These are phyloP conservation scores for Acromyrmex heyeri DNA, from an alignment of 1,140 invertebrate genomes.

Conservation along the genomic window DNA sequence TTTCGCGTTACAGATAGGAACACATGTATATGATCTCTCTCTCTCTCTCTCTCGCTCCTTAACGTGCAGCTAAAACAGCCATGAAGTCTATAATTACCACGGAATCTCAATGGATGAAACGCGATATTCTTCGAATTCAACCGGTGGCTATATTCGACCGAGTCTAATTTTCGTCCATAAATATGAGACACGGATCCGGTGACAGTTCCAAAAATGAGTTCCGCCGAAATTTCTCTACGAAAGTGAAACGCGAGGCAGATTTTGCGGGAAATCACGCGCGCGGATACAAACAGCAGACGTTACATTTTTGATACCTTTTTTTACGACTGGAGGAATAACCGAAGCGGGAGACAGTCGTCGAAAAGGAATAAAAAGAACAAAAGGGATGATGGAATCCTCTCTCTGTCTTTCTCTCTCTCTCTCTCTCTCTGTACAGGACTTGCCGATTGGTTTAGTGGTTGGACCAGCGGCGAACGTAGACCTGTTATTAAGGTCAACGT, in stretches of 20 bases:
- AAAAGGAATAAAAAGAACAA: constrained; percentile 42
- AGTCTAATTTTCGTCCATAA: constrained; percentile 50
- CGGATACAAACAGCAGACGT: neutral
- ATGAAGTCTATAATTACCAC: constrained; percentile 42
- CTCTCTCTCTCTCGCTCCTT: too few relatives aligned
- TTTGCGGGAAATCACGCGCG: constrained; percentile 32
- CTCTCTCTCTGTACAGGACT: neutral
- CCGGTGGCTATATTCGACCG: constrained; percentile 49
- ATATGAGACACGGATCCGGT: constrained; percentile 40
- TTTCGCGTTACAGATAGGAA: constrained; percentile 27
- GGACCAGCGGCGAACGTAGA: constrained; percentile 67
- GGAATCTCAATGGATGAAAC: constrained; percentile 45
- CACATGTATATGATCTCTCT: neutral
- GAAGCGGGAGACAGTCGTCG: neutral
- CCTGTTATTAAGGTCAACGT: constrained; percentile 79
- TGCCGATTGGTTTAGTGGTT: constrained; percentile 60
- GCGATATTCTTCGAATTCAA: constrained; percentile 55
- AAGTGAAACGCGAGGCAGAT: neutral
- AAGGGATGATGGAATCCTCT: constrained; percentile 32
- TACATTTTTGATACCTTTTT: constrained; percentile 22
- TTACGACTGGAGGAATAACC: constrained; percentile 10
- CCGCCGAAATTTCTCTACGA: constrained; percentile 18
- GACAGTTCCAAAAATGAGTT: constrained; percentile 50
- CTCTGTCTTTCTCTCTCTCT: too few relatives aligned
- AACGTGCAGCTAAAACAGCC: constrained; percentile 42